Percentiles rank a stretch among this genome's conserved stretches.
These are phyloP conservation scores for Aspiorhynchus laticeps DNA, from an alignment of 2,113 vertebrate species.

Conservation along the genomic window DNA sequence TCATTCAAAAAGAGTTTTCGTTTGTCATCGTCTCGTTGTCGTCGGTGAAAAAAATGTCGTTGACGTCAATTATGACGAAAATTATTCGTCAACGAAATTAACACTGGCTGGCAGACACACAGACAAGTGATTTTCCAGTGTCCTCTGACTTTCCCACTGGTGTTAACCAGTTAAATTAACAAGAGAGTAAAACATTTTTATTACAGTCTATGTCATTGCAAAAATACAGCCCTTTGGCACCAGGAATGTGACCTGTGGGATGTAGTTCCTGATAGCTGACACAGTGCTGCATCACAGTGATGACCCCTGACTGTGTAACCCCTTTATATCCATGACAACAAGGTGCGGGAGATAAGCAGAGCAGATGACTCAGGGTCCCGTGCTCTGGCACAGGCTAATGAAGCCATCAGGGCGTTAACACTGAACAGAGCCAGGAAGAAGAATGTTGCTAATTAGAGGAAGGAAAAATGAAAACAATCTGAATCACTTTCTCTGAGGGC, in stretches of 20 bases:
- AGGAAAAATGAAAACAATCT: not conserved
- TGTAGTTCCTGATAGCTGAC: conserved; percentile 34
- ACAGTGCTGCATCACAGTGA: conserved; percentile 40
- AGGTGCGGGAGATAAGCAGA: conserved; percentile 40
- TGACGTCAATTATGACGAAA: too few relatives aligned
- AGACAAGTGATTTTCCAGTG: conserved; percentile 21
- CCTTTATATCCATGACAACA: conserved; percentile 29
- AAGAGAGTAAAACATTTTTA: conserved; percentile 1
- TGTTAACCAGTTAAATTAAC: conserved; percentile 8
- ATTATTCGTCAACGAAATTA: too few relatives aligned
- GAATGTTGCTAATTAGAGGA: conserved; percentile 56
- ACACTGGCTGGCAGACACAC: conserved; percentile 33
- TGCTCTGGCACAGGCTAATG: conserved; percentile 43
- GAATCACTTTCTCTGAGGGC: not conserved
- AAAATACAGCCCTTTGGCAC: not conserved
- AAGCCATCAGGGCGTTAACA: conserved; percentile 37
- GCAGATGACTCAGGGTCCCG: conserved; percentile 6
- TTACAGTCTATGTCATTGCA: not conserved
- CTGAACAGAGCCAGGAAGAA: conserved; percentile 47
- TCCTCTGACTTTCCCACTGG: conserved; percentile 14
- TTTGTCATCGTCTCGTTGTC: too few relatives aligned
- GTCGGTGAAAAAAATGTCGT: too few relatives aligned
- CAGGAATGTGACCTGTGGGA: conserved; percentile 31
- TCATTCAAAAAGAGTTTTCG: too few relatives aligned
- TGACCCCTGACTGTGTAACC: conserved; percentile 44